A percentile compares a stretch with the other conserved stretches of the same genome.
Evolutionary conservation across 2,888 invertebrate genomes (phyloP).

Genomic region (Acanthosepion lycidas): DNA sequence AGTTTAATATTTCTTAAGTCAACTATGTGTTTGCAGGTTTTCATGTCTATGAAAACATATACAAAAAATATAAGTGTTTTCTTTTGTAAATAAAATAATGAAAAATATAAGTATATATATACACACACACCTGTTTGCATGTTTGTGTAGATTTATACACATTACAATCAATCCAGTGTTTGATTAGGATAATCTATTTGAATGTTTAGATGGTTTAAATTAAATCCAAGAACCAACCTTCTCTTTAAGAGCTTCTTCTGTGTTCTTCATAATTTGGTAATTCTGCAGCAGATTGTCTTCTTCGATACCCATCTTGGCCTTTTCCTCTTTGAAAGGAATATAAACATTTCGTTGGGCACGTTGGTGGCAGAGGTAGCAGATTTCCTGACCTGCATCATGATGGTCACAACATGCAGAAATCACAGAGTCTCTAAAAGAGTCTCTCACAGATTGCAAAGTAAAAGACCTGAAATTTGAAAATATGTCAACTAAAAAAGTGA

Average conservation of each 20-base stretch:
- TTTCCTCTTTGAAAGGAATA: constrained; percentile 72
- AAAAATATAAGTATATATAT: too few relatives aligned
- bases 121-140: too few relatives aligned
- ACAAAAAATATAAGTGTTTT: too few relatives aligned
- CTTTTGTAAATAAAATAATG: too few relatives aligned
- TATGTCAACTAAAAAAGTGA: not conserved
- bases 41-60: too few relatives aligned
- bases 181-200: too few relatives aligned
- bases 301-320: constrained; percentile 68
- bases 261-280: constrained; percentile 73
- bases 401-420: constrained; percentile 64
- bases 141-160: too few relatives aligned
- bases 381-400: constrained; percentile 74
- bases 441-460: constrained; percentile 52
- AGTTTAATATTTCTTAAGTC: too few relatives aligned
- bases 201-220: too few relatives aligned
- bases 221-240: constrained; percentile 57
- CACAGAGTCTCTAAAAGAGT: constrained; percentile 52
- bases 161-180: too few relatives aligned
- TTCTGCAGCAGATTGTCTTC: constrained; percentile 73
- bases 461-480: not conserved
- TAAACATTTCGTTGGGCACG: constrained; percentile 73
- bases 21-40: too few relatives aligned
- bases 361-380: constrained; percentile 75
- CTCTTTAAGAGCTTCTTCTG: constrained; percentile 70